Conservation (phyloP, 2,888 invertebrate species). For the Antheraea assamensis region DNA sequence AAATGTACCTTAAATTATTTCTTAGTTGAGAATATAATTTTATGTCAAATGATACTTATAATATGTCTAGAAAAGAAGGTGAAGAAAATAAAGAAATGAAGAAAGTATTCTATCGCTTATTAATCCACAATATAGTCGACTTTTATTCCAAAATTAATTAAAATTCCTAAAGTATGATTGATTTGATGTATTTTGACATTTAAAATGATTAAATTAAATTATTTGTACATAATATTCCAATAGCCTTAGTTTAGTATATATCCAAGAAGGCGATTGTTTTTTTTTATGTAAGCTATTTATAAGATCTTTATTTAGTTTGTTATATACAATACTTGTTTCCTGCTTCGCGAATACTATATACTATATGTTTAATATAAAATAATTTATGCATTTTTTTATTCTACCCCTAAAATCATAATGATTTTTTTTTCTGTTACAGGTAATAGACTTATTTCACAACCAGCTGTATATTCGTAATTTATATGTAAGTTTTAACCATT, state of each 20-base stretch:
- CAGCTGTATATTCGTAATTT: background rate
- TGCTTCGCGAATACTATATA: background rate
- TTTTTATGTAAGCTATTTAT: background rate
- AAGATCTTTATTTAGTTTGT: background rate
- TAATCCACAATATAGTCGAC: background rate
- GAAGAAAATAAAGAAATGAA: no score
- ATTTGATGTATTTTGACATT: background rate
- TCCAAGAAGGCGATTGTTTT: background rate
- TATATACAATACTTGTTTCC: background rate
- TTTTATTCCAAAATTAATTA: background rate
- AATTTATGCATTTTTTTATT: background rate
- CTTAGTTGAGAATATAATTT: background rate
- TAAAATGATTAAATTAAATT: no score
- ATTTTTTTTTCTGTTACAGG: slow-evolving; percentile 10
- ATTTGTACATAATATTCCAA: background rate
- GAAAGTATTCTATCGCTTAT: background rate
- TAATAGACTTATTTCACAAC: background rate
- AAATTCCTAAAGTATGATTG: background rate
- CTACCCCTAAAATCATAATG: background rate
- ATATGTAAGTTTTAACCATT: background rate
- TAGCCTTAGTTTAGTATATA: background rate
- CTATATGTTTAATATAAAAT: background rate
- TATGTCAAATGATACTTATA: no score
- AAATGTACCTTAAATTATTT: background rate
- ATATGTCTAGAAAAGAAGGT: no score